Base-by-base conservation (phyloP, 2,113 vertebrate genomes). In the Indicator maculatus region DNA sequence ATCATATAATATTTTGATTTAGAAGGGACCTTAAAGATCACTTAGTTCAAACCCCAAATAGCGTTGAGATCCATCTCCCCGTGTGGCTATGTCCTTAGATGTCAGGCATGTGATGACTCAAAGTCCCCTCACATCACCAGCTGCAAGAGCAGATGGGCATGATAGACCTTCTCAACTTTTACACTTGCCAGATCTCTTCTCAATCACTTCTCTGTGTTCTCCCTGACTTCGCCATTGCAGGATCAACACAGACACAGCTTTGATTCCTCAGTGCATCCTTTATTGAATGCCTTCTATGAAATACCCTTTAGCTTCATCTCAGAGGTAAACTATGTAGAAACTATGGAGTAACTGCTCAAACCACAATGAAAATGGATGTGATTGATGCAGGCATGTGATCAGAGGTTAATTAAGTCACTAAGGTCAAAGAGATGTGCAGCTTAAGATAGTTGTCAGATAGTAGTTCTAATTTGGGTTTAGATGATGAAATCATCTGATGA, bases 371-470 rank as follows among this genome's bases (percentile, higher is more conserved):
- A 94, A 89, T 53, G 47, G 36, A 65, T 77, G 80, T 88, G 33
- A 88, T 30, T 83, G 44, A 36, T 74, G 60, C 39, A 69, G 75
- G 52, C 41, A 76, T 52, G 21, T 71, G 56, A 91, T 70, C 67
- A 85, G 79, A 79, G 63, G 52, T 89, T 93, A 92, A 95, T 81
- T 47, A 91, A 92, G 17, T 92, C 78, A 85, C 90, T 94, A 74
- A 28, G 72, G 65, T 75, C 58, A n/a, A 76, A 86, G 13, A 61
- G 71, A 69, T 86, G 78, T 85, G 50, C 45, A 77, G 74, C 83
- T 88, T 85, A 93, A 70, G 66, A 38, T 50, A 92, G 63, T 36
- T 90, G 50, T 28, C 59, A 92, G 81, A 90, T 72, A 71, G 44
- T 45, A 52, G 10, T 5, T 63, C 59, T 93, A 70, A 94, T 91